Percentiles rank a stretch among this genome's conserved stretches.
These are phyloP conservation scores for Calcarius ornatus DNA, from an alignment of 2,113 vertebrate species.

Conservation along the genomic window DNA sequence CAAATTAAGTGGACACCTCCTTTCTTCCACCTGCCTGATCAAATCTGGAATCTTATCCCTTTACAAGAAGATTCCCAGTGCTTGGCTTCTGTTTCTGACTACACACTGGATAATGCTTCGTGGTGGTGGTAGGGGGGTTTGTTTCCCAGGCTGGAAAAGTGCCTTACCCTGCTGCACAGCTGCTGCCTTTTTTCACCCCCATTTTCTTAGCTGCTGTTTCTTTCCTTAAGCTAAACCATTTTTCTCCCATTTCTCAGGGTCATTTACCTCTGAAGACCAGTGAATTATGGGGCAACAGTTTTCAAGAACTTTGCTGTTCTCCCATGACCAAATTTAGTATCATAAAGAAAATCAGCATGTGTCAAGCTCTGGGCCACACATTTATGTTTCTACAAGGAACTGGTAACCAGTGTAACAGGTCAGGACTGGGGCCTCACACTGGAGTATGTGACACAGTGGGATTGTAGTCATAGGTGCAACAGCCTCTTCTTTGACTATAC, in stretches of 20 bases:
- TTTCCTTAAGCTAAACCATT: background rate
- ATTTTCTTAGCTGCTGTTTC: background rate
- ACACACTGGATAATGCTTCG: background rate
- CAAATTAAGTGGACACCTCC: background rate
- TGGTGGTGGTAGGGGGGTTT: rapidly evolving
- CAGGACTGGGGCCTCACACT: background rate
- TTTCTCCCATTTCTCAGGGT: background rate
- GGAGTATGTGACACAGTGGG: background rate
- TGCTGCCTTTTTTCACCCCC: background rate
- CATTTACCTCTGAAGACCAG: background rate
- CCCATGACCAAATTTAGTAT: background rate
- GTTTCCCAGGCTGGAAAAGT: background rate
- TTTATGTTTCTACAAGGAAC: background rate
- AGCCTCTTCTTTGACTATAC: background rate
- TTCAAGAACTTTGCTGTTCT: background rate
- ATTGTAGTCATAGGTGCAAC: background rate
- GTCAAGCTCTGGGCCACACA: background rate
- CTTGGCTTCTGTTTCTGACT: background rate
- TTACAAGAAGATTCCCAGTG: background rate
- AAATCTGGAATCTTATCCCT: background rate
- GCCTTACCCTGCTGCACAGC: background rate
- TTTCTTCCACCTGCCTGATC: background rate
- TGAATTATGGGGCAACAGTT: background rate
- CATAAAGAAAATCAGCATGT: background rate
- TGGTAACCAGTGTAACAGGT: background rate